A percentile compares a stretch with the other conserved stretches of the same genome.
Conservation (phyloP, 2,113 vertebrate species). For the Onychorhynchus coronatus region DNA sequence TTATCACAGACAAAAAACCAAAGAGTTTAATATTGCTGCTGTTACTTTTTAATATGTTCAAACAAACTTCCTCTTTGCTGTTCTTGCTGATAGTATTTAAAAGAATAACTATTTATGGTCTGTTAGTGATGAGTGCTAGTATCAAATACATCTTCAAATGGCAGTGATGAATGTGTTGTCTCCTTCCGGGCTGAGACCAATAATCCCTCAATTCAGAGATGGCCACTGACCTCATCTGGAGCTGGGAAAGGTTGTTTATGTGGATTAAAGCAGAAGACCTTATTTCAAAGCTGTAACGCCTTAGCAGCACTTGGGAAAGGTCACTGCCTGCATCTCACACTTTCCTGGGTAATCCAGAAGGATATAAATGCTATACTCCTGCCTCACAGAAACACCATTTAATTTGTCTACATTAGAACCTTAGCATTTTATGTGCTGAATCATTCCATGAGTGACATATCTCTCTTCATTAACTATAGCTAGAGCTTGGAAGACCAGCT, state of each 20-base stretch:
- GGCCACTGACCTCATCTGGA: background rate
- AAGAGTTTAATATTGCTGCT: background rate
- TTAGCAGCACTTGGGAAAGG: constrained; percentile 14
- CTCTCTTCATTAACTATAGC: constrained; percentile 17
- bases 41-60: background rate
- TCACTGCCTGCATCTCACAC: constrained; percentile 9
- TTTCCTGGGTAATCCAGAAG: background rate
- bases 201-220: background rate
- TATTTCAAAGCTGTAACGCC: constrained; percentile 15
- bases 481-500: background rate
- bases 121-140: background rate
- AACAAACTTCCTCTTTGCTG: background rate
- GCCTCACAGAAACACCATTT: background rate
- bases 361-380: background rate
- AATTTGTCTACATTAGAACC: background rate
- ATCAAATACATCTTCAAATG: background rate
- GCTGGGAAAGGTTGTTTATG: background rate
- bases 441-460: background rate
- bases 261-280: constrained; percentile 7
- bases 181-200: background rate
- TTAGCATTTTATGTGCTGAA: background rate
- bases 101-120: background rate
- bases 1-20: background rate
- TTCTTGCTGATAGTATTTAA: background rate
- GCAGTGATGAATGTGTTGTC: background rate